phyloP scores from a whole-genome alignment of 1,140 invertebrate genomes.

The Drosophila kepulauana region DNA sequence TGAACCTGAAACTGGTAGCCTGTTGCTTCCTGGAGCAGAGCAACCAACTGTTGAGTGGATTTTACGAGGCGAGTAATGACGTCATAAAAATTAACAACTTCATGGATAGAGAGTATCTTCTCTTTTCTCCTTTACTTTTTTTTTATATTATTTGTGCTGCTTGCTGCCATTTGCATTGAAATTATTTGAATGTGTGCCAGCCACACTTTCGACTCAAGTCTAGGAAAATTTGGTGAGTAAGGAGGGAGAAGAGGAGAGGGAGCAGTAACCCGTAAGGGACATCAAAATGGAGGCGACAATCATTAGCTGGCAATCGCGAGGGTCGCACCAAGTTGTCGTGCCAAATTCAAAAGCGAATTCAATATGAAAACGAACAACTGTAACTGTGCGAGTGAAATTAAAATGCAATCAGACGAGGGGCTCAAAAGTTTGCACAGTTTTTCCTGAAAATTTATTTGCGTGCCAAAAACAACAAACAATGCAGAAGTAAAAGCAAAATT shows the following conservation, averaged over 20 bases:
- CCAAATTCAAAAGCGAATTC: slow-evolving; percentile 37
- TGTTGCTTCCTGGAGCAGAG: slow-evolving; percentile 60
- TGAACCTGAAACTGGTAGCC: slow-evolving; percentile 44
- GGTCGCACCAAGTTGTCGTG: slow-evolving; percentile 12
- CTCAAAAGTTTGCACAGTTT: slow-evolving; percentile 30
- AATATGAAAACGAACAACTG: slow-evolving; percentile 34
- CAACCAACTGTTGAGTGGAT: slow-evolving; percentile 78
- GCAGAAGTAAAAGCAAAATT: neutral
- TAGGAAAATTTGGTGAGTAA: too few species aligned
- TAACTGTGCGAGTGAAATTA: slow-evolving; percentile 36
- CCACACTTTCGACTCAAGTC: slow-evolving; percentile 21
- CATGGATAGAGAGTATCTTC: slow-evolving; percentile 47
- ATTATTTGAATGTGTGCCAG: slow-evolving; percentile 63
- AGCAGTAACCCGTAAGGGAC: slow-evolving; percentile 15
- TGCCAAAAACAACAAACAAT: slow-evolving; percentile 39
- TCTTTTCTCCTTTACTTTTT: neutral
- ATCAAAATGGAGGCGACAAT: slow-evolving; percentile 32
- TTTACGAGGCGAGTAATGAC: slow-evolving; percentile 84
- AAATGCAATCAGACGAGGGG: slow-evolving; percentile 43
- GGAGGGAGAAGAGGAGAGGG: neutral
- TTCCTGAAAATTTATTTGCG: slow-evolving; percentile 46
- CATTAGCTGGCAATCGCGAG: slow-evolving; percentile 36
- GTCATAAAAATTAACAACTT: slow-evolving; percentile 84
- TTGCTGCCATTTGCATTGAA: slow-evolving; percentile 54
- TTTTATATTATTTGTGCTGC: slow-evolving; percentile 38